Base-by-base conservation (phyloP, 2,797 vertebrate genomes). In the Hydrocynus forskahlii region DNA sequence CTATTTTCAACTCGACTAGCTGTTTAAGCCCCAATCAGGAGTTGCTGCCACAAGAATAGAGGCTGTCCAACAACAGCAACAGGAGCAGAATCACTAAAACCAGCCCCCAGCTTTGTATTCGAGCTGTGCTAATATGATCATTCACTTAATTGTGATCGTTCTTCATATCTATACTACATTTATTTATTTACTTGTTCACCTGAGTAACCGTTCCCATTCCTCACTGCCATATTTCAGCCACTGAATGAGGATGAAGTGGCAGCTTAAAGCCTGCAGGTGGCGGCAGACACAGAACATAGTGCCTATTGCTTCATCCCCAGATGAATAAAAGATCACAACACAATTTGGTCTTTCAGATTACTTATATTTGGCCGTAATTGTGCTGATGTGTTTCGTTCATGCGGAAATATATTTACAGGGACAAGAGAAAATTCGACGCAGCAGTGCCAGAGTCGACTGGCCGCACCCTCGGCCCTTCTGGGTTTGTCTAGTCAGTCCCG, bases 401-500 rank as follows among this genome's bases (percentile, higher is more conserved):
- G 50, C 29, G 50, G 50, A 54, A 19, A 19, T 55, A 7, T 19
- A 19, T 19, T 4, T 3, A 29, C 29, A 29, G 29, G 29, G 29
- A 29, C 29, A 29, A 1, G 29, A 7, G 50, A n/a, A 25, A 16
- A 59, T 16, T 78, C 52, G 59, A 54, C 69, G 52, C 52, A 21
- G 19, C 57, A 59, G 19, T 21, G 19, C 21, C 4, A 21, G 29
- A 29, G 29, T 29, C 29, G 29, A 29, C 21, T 59, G n/a, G 57
- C 23, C 12, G 23, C 38, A 19, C 63, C 45, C n/a, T 73, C 6
- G 14, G n/a, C 57, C 66, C 78, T 64, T 43, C 79, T 81, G 85
- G 78, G 83, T 76, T 76, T 70, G 60, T 76, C 82, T 85, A 88
- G 84, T 81, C 86, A 86, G 90, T 91, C 87, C 88, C 17, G 63